Base-by-base conservation (phyloP, 2,113 vertebrate species). In the Dicaeum eximium region DNA sequence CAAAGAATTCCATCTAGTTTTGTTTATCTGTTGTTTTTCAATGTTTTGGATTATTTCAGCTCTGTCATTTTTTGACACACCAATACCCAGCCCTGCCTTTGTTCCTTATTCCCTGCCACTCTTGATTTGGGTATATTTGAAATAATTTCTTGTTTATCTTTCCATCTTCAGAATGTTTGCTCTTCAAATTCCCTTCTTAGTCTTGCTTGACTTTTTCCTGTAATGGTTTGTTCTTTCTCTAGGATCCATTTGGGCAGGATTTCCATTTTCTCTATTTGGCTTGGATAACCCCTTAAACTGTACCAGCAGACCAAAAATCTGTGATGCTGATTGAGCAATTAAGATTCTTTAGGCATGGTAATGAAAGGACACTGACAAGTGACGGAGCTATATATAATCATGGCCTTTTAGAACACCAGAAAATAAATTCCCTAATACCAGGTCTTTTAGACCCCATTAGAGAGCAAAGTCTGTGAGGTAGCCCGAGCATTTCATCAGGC, bases 351-450 rank as follows among this genome's bases (percentile, higher is more conserved):
- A 80, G 67, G 79, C 72, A 71, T 13, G 60, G 73, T 96, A 96
- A 97, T 93, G 92, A 95, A 95, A 92, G 91, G 84, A 92, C 74
- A 54, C 78, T 82, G 91, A 96, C 91, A 94, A 92, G 85, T 95
- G 93, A 77, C 85, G 64, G 92, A 95, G 90, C 90, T 94, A 70
- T 90, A 87, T 78, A 92, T 92, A 96, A 96, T 95, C 91, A 84
- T 4, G 85, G 95, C 85, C 92, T 94, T 96, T 92, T 48, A 80
- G 79, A 86, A 77, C 88, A 48, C 67, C 67, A 88, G n/a, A 83
- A 95, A 96, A 96, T 92, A 96, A 88, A 96, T 86, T 92, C 92
- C 60, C 71, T 90, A 86, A 94, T 77, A 93, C 64, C 50, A 82
- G 78, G 84, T 92, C 87, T 95, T 92, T 94, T 82, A 94, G 93